Percentiles rank a stretch among this genome's conserved stretches.
phyloP scores from a whole-genome alignment of 2,888 invertebrate species.

The Pharmacophagus antenor region DNA sequence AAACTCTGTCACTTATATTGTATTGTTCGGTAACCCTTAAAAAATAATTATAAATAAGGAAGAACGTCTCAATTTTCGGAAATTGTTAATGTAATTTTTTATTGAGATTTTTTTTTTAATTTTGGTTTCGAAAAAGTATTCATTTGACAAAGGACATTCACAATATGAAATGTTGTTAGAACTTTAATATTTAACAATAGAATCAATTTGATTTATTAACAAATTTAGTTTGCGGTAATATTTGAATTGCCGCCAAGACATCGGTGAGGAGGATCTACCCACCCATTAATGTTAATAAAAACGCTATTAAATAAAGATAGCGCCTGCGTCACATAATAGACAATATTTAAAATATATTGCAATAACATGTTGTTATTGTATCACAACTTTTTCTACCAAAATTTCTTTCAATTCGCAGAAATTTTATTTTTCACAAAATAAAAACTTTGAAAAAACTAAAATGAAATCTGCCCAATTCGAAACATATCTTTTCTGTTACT shows the following conservation, averaged over 20 bases:
- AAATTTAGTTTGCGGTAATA: slow-evolving; percentile 55
- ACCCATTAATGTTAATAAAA: slow-evolving; percentile 62
- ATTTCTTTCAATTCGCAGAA: too few relatives aligned
- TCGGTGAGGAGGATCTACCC: slow-evolving; percentile 55
- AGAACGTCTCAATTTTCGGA: neutral
- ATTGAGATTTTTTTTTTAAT: too few relatives aligned
- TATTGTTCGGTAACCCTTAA: slow-evolving; percentile 39
- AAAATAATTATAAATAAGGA: slow-evolving; percentile 35
- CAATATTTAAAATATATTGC: slow-evolving; percentile 47
- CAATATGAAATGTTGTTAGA: slow-evolving; percentile 32
- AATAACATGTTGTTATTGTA: too few relatives aligned
- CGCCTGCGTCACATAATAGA: slow-evolving; percentile 52
- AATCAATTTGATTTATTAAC: slow-evolving; percentile 49
- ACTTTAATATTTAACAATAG: slow-evolving; percentile 42
- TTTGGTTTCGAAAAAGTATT: too few relatives aligned
- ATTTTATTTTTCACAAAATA: too few relatives aligned
- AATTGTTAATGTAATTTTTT: slow-evolving; percentile 8
- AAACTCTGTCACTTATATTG: slow-evolving; percentile 42
- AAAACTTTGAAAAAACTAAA: too few relatives aligned
- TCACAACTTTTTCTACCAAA: too few relatives aligned
- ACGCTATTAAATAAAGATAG: slow-evolving; percentile 61
- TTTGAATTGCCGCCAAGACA: slow-evolving; percentile 71
- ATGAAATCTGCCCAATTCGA: too few relatives aligned
- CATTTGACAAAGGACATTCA: too few relatives aligned
- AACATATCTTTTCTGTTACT: too few relatives aligned